Percentiles rank a stretch among this genome's conserved stretches.
phyloP scores from a whole-genome alignment of 2,888 invertebrate genomes.

The Xanthorhoe spadicearia region DNA sequence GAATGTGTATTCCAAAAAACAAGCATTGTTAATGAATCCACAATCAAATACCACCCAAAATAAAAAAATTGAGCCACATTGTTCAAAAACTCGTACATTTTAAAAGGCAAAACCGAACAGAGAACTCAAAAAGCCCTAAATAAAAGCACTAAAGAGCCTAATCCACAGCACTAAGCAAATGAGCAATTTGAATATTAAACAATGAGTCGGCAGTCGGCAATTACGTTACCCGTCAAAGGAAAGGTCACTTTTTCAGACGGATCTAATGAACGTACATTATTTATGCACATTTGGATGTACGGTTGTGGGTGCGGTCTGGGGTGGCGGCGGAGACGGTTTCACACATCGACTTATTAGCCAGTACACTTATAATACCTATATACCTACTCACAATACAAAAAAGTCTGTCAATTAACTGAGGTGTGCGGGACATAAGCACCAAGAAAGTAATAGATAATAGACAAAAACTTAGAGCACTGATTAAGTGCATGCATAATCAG shows the following conservation, averaged over 20 bases:
- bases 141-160: conserved; percentile 26
- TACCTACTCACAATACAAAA: too few relatives aligned
- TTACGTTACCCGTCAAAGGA: conserved; percentile 64
- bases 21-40: neutral
- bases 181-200: conserved; percentile 57
- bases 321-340: conserved; percentile 20
- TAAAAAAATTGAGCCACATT: neutral
- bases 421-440: too few relatives aligned
- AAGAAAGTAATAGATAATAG: too few relatives aligned
- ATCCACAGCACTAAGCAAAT: conserved; percentile 46
- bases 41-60: neutral
- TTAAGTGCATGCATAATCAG: too few relatives aligned
- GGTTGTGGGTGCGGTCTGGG: conserved; percentile 26
- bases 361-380: too few relatives aligned
- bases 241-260: conserved; percentile 59
- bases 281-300: conserved; percentile 63
- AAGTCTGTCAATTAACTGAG: too few relatives aligned
- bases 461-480: neutral
- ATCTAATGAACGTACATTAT: conserved; percentile 67
- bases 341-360: too few relatives aligned
- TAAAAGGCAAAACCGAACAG: neutral
- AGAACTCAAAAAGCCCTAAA: conserved; percentile 18
- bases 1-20: too few relatives aligned
- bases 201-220: conserved; percentile 45
- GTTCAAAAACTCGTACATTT: neutral